These are phyloP conservation scores for Formicarius rufipectus DNA, from an alignment of 2,113 vertebrate species.

Conservation along the genomic window DNA sequence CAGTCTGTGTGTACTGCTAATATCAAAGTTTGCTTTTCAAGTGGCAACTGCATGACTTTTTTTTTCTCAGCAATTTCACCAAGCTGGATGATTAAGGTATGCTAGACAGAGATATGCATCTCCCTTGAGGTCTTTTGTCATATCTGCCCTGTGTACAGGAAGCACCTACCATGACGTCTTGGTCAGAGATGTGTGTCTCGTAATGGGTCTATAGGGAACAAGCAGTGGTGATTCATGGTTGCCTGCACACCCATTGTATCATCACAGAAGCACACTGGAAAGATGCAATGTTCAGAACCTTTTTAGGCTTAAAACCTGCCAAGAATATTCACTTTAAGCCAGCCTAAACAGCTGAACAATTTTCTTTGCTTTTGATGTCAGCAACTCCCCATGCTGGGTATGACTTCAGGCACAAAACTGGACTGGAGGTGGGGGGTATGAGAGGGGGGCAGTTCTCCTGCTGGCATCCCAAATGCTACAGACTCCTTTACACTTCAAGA, in stretches of 20 bases:
- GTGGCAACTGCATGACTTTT: accelerated
- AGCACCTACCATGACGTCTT: background rate
- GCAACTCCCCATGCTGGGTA: background rate
- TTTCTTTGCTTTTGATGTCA: constrained; percentile 19
- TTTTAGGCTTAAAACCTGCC: background rate
- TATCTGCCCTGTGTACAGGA: background rate
- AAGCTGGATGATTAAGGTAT: background rate
- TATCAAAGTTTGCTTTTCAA: background rate
- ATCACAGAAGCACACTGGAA: background rate
- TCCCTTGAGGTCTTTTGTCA: constrained; percentile 19
- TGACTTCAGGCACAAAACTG: background rate
- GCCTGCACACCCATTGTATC: accelerated
- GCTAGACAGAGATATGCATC: background rate
- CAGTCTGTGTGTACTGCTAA: background rate
- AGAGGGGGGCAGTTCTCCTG: background rate
- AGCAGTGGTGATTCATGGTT: background rate
- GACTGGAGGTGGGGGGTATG: background rate
- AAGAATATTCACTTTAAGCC: background rate
- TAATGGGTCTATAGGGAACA: background rate
- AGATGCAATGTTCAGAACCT: background rate
- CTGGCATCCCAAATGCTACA: background rate
- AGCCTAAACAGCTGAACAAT: background rate
- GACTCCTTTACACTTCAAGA: background rate
- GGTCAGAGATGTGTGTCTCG: background rate
- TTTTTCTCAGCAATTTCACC: background rate